These are phyloP conservation scores for Chroicocephalus ridibundus DNA, from an alignment of 2,113 vertebrate species.

Conservation along the genomic window DNA sequence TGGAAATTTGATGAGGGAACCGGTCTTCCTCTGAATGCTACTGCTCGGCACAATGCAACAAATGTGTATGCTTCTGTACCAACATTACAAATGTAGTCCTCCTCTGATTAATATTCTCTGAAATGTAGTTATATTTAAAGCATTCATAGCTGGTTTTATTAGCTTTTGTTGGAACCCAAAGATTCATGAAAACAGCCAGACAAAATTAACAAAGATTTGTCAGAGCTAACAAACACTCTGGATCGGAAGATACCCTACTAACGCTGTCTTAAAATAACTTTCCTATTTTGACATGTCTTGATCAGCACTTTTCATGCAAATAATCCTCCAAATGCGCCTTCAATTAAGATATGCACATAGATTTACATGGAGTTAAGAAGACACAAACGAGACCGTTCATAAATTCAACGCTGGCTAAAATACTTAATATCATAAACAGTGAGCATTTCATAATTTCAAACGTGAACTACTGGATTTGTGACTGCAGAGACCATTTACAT, in stretches of 20 bases:
- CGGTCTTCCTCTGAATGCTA: not conserved
- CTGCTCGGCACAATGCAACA: not conserved
- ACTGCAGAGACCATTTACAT: not conserved
- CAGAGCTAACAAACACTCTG: conserved; percentile 43
- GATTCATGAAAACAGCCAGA: conserved; percentile 31
- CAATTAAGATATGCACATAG: conserved; percentile 67
- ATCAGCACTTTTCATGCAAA: conserved; percentile 68
- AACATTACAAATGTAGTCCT: not conserved
- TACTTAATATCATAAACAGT: not conserved
- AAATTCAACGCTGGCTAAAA: conserved; percentile 5
- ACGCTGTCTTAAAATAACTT: conserved; percentile 63
- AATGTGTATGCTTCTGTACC: not conserved
- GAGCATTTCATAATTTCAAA: not conserved
- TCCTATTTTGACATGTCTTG: conserved; percentile 51
- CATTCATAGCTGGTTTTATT: conserved; percentile 44
- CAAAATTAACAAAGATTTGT: conserved; percentile 53
- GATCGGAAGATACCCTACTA: conserved; percentile 43
- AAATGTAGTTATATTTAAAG: conserved; percentile 48
- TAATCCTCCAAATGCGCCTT: conserved; percentile 20
- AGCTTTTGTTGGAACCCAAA: conserved; percentile 52
- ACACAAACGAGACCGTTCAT: conserved; percentile 19
- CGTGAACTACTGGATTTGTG: not conserved
- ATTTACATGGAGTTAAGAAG: conserved; percentile 66
- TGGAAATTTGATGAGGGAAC: not conserved
- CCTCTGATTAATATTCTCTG: conserved; percentile 36